Percentiles rank a stretch among this genome's conserved stretches.
These are phyloP conservation scores for Sycophila sp. DNA, from an alignment of 1,140 invertebrate genomes.

Conservation along the genomic window DNA sequence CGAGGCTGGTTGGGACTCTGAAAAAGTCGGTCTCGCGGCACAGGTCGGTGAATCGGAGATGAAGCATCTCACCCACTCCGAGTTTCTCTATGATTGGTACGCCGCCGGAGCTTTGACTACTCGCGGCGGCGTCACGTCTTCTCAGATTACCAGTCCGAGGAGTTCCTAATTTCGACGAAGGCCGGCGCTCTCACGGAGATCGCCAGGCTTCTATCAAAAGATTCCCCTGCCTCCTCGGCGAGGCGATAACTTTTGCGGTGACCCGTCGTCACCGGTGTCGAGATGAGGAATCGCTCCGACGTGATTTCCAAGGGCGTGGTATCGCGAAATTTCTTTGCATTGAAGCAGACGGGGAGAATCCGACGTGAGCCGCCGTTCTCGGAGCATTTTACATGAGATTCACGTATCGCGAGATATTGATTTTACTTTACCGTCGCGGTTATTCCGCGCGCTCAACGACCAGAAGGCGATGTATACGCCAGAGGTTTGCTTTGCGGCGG, in stretches of 20 bases:
- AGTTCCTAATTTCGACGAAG: conserved; percentile 1
- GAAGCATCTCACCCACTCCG: too few species aligned
- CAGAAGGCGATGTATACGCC: neutral
- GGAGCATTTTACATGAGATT: neutral
- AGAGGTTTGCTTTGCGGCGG: neutral
- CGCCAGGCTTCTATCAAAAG: neutral
- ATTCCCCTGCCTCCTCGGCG: too few species aligned
- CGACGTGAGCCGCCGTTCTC: too few species aligned
- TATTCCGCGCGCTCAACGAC: neutral
- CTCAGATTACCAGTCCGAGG: neutral
- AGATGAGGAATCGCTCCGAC: conserved; percentile 17
- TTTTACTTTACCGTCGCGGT: conserved; percentile 16
- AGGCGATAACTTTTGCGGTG: conserved; percentile 17
- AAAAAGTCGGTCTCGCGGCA: too few species aligned
- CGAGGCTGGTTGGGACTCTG: too few species aligned
- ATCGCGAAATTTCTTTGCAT: conserved; percentile 18
- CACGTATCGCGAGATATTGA: conserved; percentile 25
- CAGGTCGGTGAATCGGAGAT: too few species aligned
- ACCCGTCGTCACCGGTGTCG: neutral
- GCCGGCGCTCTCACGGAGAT: neutral
- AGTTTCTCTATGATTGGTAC: neutral
- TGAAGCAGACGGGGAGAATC: neutral
- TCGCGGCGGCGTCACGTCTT: neutral
- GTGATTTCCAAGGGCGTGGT: neutral
- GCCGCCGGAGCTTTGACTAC: neutral